Conservation (phyloP, 2,113 vertebrate genomes). For the Lutjanus erythropterus region DNA sequence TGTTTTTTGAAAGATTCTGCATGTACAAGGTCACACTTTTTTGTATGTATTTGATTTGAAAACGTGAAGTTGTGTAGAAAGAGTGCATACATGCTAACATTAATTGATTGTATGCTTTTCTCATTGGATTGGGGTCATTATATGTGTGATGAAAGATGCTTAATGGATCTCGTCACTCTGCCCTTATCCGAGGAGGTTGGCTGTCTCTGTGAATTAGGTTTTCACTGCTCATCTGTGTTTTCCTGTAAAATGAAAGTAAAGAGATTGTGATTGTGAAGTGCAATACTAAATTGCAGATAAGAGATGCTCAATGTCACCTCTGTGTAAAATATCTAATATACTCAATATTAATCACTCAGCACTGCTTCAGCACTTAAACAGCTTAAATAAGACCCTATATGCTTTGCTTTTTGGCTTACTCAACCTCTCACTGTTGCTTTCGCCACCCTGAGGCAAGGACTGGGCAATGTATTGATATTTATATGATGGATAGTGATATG, state of each 20-base stretch:
- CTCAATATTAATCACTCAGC: neutral
- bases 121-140: neutral
- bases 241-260: slow-evolving; percentile 4
- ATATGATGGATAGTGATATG: no score
- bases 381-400: neutral
- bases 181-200: neutral
- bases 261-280: neutral
- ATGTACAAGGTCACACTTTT: neutral
- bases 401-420: neutral
- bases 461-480: no score
- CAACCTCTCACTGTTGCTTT: neutral
- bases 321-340: neutral
- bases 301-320: neutral
- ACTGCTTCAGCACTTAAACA: neutral
- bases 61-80: neutral
- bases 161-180: neutral
- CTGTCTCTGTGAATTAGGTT: neutral
- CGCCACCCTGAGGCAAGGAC: neutral
- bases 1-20: neutral
- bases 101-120: neutral
- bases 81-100: neutral
- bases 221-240: neutral
- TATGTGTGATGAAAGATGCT: neutral
- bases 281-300: neutral
- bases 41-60: neutral